Evolutionary conservation across 1,140 invertebrate species (phyloP), one percentile per base, ranked within the genome.

Genomic region (Vollenhovia emeryi): DNA sequence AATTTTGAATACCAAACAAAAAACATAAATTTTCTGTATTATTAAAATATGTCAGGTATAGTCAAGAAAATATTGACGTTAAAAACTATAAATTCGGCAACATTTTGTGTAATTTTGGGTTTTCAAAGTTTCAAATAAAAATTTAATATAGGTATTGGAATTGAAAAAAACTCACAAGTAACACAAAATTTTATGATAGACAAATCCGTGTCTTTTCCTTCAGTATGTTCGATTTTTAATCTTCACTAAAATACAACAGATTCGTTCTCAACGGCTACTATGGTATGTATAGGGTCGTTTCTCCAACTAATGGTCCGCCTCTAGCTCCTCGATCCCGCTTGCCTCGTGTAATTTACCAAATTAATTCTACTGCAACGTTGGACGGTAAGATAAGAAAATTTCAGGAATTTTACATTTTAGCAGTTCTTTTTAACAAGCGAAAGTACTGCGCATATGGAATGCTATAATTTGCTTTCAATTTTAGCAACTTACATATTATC

Each of bases 291-390:
- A 71, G 15, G 43, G 2, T 50, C 15, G 45, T 71, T 68, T 50
- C 27, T 50, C 24, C 8, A 48, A 48, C 7, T 50, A 71, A 71
- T 71, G 68, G 3, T 27, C 27, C 27, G 9, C 24, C 45, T 48
- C 5, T 50, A 24, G 15, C 7, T 9, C 18, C 68, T 50, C 66
- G 24, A 50, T 27, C 9, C 7, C 24, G 24, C 15, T 69, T 30
- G 66, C 43, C 13, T 69, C 15, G 3, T 36, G 43, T 69, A 48
- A 69, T 30, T 69, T 69, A 24, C 66, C 24, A 69, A 69, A 69
- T 69, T 69, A 66, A 66, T 66, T 21, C n/a, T n/a, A 6, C 66
- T 45, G 40, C 27, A 27, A 3, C 64, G 15, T 18, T 69, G 21
- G 7, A 48, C 40, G 27, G 21, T 1, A 18, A 43, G 40, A 45